Evolutionary conservation across 2,113 vertebrate species (phyloP).

Genomic region (Jacana jacana): DNA sequence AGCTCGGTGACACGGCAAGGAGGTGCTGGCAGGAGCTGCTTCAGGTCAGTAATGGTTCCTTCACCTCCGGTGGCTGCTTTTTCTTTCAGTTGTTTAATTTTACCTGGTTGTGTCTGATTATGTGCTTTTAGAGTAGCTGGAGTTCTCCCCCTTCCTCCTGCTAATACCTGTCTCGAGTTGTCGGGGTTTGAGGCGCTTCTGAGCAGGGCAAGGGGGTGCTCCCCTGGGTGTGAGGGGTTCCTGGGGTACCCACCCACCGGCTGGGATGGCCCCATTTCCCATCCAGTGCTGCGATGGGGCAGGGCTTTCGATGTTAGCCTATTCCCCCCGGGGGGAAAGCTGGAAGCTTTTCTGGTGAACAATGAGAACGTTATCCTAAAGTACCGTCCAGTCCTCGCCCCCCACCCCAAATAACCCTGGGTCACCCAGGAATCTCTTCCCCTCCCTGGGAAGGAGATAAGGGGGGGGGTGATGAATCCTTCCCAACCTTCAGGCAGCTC

Average conservation of each 20-base stretch:
- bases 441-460: accelerated
- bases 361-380: accelerated
- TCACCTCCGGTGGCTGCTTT: accelerated
- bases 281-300: accelerated
- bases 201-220: constrained; percentile 5
- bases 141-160: neutral
- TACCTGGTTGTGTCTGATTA: accelerated
- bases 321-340: accelerated
- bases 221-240: neutral
- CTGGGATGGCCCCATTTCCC: neutral
- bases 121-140: neutral
- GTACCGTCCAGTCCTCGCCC: too few relatives aligned
- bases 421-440: too few relatives aligned
- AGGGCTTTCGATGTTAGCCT: accelerated
- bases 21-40: accelerated
- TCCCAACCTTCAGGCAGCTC: accelerated
- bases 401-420: too few relatives aligned
- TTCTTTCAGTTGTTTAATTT: neutral
- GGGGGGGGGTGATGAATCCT: accelerated
- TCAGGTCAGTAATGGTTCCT: neutral
- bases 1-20: accelerated
- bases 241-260: neutral
- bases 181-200: constrained; percentile 18
- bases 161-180: constrained; percentile 3
- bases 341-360: neutral